Conservation (phyloP, 2,113 vertebrate genomes). For the Fukomys damarensis region DNA sequence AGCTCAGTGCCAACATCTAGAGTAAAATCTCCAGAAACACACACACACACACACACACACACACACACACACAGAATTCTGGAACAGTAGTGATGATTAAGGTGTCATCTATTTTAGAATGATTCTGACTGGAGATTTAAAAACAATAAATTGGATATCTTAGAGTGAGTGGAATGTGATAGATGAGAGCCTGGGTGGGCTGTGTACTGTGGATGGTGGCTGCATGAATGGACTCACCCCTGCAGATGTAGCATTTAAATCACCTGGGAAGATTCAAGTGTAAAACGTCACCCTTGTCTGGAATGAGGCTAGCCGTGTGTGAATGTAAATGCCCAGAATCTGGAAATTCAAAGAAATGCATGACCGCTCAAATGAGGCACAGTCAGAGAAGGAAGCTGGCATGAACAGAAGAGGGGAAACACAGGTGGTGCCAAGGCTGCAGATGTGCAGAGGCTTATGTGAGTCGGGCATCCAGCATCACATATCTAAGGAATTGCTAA, state of each 20-base stretch:
- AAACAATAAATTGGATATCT: background rate
- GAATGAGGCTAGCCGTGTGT: background rate
- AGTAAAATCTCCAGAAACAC: background rate
- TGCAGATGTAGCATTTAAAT: background rate
- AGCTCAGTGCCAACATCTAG: background rate
- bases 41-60: no score
- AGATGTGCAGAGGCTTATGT: no score
- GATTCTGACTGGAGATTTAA: background rate
- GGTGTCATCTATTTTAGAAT: background rate
- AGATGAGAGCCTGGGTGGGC: no score
- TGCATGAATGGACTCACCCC: background rate
- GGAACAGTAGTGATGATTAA: background rate
- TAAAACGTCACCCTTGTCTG: background rate
- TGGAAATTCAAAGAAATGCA: background rate
- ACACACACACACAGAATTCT: background rate
- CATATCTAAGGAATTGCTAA: background rate
- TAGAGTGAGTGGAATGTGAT: background rate
- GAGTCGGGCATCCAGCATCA: background rate
- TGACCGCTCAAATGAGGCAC: background rate
- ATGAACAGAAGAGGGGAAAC: background rate
- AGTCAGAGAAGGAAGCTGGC: background rate
- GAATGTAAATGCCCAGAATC: background rate
- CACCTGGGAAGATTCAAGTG: background rate
- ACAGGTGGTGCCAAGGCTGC: fast-evolving
- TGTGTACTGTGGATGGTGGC: fast-evolving